Evolutionary conservation across 2,797 vertebrate genomes (phyloP), one percentile per base, ranked within the genome.

Genomic region (Sebastolobus altivelis): DNA sequence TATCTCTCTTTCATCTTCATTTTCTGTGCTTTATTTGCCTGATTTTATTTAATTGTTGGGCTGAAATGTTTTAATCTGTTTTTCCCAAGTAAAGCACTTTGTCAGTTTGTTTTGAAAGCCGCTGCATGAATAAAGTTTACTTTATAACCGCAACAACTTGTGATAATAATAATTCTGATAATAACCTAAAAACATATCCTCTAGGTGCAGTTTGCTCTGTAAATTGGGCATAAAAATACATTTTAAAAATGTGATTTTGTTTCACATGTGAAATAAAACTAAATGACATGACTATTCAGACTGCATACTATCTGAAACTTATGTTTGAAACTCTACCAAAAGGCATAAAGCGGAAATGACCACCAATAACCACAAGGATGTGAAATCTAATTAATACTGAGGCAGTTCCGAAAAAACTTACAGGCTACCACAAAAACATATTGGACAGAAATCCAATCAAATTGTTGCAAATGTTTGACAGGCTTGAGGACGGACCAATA

Each of bases 401-500:
- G 27, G 12, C 40, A 65, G 56, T 20, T 72, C 3, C 37, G 62
- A 59, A 70, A 70, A 38, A 87, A 77, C 58, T 81, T 46, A 49
- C 62, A 29, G n/a, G 13, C 13, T 38, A 2, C 29, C 37, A 71
- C 33, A 46, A 72, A 75, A 90, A 86, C 63, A 76, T 8, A 54
- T 18, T 52, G 52, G 16, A 18, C 3, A 4, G 4, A 18, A 0
- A 83, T 49, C 91, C 90, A 92, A 92, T 93, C 68, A 85, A 37
- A 73, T 63, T 5, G 13, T 9, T 49, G 35, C 0, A 72, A 8
- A n/a, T 4, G 1, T 68, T 90, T 94, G 92, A 94, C 89, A 43
- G 52, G 66, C 84, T 1, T 13, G 12, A 8, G 0, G 1, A 1
- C 8, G 8, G 78, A 65, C 95, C 94, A 96, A 95, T 96, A 27